Evolutionary conservation across 2,888 invertebrate species (phyloP), one percentile per base, ranked within the genome.

Genomic region (Aelia acuminata): DNA sequence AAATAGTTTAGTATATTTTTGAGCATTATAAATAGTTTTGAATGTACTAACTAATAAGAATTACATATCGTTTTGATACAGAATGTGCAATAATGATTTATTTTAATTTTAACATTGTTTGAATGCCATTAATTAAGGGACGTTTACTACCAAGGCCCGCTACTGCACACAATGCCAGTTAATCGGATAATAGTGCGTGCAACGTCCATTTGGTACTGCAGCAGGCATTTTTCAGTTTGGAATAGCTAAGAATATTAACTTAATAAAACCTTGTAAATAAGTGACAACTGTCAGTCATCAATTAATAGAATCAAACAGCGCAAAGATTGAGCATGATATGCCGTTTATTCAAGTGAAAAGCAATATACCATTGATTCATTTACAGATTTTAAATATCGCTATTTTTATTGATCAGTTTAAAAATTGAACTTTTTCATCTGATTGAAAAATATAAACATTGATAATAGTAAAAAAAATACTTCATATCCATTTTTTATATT

Each of bases 101-200:
- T 57, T 15, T 43, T 39, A n/a, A n/a, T n/a, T n/a, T n/a, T n/a
- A n/a, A n/a, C n/a, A n/a, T 43, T 43, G 4, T 43, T 43, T 43
- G 10, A 43, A 43, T 7, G 43, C 43, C 10, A 4, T 43, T 7
- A 43, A 10, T 7, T 43, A 43, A 80, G 13, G 39, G 18, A 80
- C 43, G 43, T 20, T 1, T 35, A 20, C 18, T 39, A 75, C 22
- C 39, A 39, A 39, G 26, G 43, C 43, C 26, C 80, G 18, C 80
- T 80, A 43, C 43, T 80, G 80, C 80, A 80, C 80, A 80, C 80
- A 80, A 80, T 80, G 80, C 80, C 43, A 80, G 22, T n/a, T 39
- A 43, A 80, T 80, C 11, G n/a, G 80, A 80, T 80, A 80, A 80
- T 80, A 80, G 80, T 80, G 80, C n/a, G 80, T 80, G 80, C 80